Base-by-base conservation (phyloP, 2,888 invertebrate genomes). In the Scaptomyza polygonia region DNA sequence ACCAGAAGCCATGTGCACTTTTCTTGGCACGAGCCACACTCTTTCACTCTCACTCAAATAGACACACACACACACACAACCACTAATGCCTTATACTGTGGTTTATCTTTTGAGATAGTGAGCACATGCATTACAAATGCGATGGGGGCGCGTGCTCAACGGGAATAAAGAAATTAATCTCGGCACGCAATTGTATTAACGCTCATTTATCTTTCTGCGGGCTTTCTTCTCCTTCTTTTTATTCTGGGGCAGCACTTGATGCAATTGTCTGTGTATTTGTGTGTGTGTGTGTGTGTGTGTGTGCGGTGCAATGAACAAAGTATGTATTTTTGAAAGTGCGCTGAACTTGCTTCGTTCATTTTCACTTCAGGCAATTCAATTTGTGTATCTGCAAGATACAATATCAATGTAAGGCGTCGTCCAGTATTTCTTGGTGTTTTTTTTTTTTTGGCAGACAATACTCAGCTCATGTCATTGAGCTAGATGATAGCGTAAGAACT, bases 401-500 rank as follows among this genome's bases (percentile, higher is more conserved):
- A 85, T 63, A 82, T 68, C 75, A 75, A 64, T 61, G 58, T 45
- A 0, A 14, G 7, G 44, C 36, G 64, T 49, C 73, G 77, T 77
- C 82, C 86, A 85, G 79, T 59, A 43, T 63, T 47, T 39, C 47
- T 42, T 29, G 30, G 34, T 58, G 36, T 25, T 5, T 27, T 34
- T 42, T 59, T 16, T 43, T 77, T 79, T 77, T 85, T 82, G 75
- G 82, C 85, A 85, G 62, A 71, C 36, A 58, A 64, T 52, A 64
- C 58, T 68, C 79, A 82, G 83, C 86, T 82, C 83, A 85, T 77
- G 79, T 81, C 85, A 77, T 72, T 75, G 77, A 66, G 64, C 82
- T 79, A 66, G 64, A 79, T 79, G 82, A 71, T 72, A 84, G 68
- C 67, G 71, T 64, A 78, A 78, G 62, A 78, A 76, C 81, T 80